Evolutionary conservation across 2,797 vertebrate species (phyloP).

Genomic region (Naso thynnoides): DNA sequence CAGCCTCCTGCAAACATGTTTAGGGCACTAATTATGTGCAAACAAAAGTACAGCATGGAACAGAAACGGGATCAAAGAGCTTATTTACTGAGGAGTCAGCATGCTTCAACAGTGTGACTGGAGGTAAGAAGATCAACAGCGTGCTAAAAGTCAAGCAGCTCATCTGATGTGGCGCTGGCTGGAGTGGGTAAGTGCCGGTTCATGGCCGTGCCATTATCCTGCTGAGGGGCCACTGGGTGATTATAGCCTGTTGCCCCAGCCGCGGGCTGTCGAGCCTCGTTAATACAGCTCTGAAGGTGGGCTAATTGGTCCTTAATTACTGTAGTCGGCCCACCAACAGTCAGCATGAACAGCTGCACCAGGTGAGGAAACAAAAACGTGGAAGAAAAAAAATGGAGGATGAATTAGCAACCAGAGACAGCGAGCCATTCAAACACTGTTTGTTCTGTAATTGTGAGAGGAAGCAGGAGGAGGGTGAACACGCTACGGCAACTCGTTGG

Average conservation of each 20-base stretch:
- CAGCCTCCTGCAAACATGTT: slow-evolving; percentile 28
- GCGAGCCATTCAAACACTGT: slow-evolving; percentile 39
- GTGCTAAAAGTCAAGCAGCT: slow-evolving; percentile 44
- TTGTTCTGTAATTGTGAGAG: slow-evolving; percentile 71
- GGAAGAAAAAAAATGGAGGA: slow-evolving; percentile 50
- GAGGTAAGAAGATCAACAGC: slow-evolving; percentile 56
- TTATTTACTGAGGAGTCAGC: slow-evolving; percentile 45
- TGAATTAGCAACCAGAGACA: slow-evolving; percentile 59
- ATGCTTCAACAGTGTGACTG: slow-evolving; percentile 39
- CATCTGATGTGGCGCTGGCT: slow-evolving; percentile 35
- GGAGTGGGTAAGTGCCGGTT: slow-evolving; percentile 62
- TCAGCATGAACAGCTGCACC: slow-evolving; percentile 78
- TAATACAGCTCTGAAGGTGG: slow-evolving; percentile 80
- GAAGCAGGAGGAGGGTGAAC: slow-evolving; percentile 60
- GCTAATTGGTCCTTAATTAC: slow-evolving; percentile 85
- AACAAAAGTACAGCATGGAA: slow-evolving; percentile 37
- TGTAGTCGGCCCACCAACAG: slow-evolving; percentile 76
- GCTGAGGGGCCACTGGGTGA: slow-evolving; percentile 69
- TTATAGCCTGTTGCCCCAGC: slow-evolving; percentile 74
- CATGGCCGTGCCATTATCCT: slow-evolving; percentile 67
- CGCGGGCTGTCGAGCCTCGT: slow-evolving; percentile 59
- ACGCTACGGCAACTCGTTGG: slow-evolving; percentile 54
- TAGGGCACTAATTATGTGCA: slow-evolving; percentile 48
- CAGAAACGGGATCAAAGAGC: slow-evolving; percentile 56
- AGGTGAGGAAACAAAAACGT: slow-evolving; percentile 52